Evolutionary conservation across 1,140 invertebrate species (phyloP), one percentile per base, ranked within the genome.

Genomic region (Drosophila asahinai): DNA sequence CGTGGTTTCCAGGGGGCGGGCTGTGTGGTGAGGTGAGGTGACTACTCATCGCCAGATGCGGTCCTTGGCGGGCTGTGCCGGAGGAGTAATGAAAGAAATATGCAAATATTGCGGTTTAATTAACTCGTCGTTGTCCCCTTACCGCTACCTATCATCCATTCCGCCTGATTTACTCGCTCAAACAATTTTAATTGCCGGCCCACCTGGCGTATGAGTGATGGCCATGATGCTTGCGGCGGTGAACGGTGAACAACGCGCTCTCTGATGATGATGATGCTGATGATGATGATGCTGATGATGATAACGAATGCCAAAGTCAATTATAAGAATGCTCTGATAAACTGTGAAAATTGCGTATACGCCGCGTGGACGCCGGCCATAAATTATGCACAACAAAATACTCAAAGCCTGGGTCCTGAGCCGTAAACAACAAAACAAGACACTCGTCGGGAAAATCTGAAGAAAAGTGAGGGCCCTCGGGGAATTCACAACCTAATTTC

Each of bases 61-160:
- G 47, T 52, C 63, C 22, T 36, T 49, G 42, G 30, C n/a, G 22
- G 22, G 71, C 38, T 71, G 81, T 22, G 71, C 38, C 76, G 81
- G 36, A 43, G 60, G 48, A 72, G 57, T 61, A 74, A 71, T 89
- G 86, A 79, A 71, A 58, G 80, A 80, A 90, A 79, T 89, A 90
- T 89, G 84, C 78, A 84, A 89, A 89, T 89, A 89, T 89, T 78
- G 84, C 86, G 86, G 86, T 89, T 89, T 89, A 89, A 89, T 89
- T 89, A 89, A 89, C 70, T 89, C 75, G 78, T 68, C 74, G 63
- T 62, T 63, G 51, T 61, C 48, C 27, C 22, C 45, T 17, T 14
- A 2, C 64, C 55, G 12, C 14, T 47, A 7, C 43, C 12, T 30
- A 8, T 40, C 27, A 8, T 40, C 27, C 58, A 42, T 62, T 57